These are phyloP conservation scores for Protobothrops flavoviridis DNA, from an alignment of 2,113 vertebrate genomes.

Conservation along the genomic window DNA sequence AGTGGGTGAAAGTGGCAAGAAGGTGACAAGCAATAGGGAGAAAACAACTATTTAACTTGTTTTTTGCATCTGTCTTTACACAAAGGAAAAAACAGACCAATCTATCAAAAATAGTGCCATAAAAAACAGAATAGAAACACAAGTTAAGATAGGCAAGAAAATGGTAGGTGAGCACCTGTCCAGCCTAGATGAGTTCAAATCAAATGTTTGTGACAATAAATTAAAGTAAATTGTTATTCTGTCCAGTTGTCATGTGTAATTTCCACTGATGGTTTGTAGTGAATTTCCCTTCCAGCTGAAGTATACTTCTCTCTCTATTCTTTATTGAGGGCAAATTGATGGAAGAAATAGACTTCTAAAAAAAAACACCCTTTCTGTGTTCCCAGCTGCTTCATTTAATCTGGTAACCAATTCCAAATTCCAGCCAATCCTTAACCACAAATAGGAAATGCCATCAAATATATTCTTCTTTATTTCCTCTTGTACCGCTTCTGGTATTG, in stretches of 20 bases:
- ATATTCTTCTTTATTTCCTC: background rate
- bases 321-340: slow-evolving; percentile 48
- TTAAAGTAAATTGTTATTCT: background rate
- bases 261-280: background rate
- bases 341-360: slow-evolving; percentile 41
- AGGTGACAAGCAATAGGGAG: too few species aligned
- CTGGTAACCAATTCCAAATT: slow-evolving; percentile 33
- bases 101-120: too few species aligned
- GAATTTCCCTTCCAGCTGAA: slow-evolving; percentile 17
- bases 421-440: slow-evolving; percentile 34
- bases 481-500: background rate
- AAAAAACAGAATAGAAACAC: too few species aligned
- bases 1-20: too few species aligned
- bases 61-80: too few species aligned
- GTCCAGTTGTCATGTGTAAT: background rate
- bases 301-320: slow-evolving; percentile 32
- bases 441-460: slow-evolving; percentile 45
- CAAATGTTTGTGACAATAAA: slow-evolving; percentile 5
- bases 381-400: slow-evolving; percentile 46
- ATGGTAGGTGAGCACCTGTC: too few species aligned
- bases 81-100: too few species aligned
- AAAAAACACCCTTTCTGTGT: slow-evolving; percentile 22
- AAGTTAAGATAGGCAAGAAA: too few species aligned
- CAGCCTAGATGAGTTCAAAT: too few species aligned
- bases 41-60: too few species aligned